Evolutionary conservation across 92 coral and sea anemone genomes (phyloP), one percentile per base, ranked within the genome.

Genomic region (Epizoanthus rinbou): DNA sequence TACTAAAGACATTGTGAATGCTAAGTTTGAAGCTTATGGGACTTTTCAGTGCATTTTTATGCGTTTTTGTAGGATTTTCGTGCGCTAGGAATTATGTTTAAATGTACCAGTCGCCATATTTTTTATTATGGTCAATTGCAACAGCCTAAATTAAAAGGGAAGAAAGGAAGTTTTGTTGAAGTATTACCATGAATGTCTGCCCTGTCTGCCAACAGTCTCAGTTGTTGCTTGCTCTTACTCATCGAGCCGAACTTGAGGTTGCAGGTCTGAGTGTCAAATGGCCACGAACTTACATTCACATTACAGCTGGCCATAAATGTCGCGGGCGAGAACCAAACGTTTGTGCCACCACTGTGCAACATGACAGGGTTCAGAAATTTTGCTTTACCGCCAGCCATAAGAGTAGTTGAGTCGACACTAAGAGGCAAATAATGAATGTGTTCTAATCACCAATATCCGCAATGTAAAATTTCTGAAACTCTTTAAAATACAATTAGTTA

Each of bases 261-360:
- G 50, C 95, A 94, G 15, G 37, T 64, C 57, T 94, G 98, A 3
- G 68, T 58, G 60, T 94, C 98, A 64, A 92, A 94, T 0, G 98
- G 98, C 70, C 90, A 94, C 62, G 81, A 81, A 4, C 76, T 81
- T 23, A 94, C 83, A 64, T 73, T 84, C 74, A 94, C 80, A 3
- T 74, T 72, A 56, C 96, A 94, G 17, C 91, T 86, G 65, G 96
- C 90, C 64, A 86, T 91, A 75, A 94, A 94, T 3, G 93, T 89
- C 2, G 95, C 87, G 5, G 98, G 98, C 2, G 98, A 92, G 92
- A 89, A 91, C 98, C 98, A 94, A 28, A 43, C 4, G 5, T 39
- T 41, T 70, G 0, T 5, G 1, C 75, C 75, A 17, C 22, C 7
- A 16, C 18, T 5, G 0, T 8, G 24, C 2, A 41, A 8, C 14